Percentiles rank a stretch among this genome's conserved stretches.
Conservation (phyloP, 2,113 vertebrate genomes). For the Callipepla californica region DNA sequence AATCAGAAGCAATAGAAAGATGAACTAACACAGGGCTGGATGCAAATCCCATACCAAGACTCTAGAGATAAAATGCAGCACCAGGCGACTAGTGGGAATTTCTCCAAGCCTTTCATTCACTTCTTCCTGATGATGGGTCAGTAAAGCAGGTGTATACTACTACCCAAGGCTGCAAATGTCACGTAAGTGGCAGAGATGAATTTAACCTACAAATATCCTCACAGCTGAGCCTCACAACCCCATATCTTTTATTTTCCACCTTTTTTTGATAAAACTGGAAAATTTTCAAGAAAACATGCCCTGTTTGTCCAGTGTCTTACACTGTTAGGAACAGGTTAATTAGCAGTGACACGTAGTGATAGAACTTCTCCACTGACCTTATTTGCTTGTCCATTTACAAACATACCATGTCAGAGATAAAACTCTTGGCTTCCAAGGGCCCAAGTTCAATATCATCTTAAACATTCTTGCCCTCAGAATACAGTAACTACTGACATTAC, state of each 20-base stretch:
- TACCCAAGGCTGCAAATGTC: neutral
- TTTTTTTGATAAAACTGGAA: neutral
- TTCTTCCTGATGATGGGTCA: neutral
- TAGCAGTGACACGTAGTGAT: neutral
- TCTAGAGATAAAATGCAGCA: neutral
- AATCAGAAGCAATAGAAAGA: neutral
- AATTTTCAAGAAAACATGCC: neutral
- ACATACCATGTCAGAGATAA: neutral
- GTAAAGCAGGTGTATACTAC: neutral
- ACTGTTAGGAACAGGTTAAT: neutral
- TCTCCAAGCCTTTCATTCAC: neutral
- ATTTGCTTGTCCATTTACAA: neutral
- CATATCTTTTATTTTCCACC: neutral
- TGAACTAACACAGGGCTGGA: neutral
- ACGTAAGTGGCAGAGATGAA: neutral
- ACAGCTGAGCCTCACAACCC: neutral
- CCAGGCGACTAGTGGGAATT: neutral
- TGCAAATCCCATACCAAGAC: neutral
- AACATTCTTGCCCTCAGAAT: neutral
- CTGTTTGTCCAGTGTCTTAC: neutral
- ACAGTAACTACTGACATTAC: slow-evolving; percentile 12
- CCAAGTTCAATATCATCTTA: neutral
- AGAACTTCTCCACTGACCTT: neutral
- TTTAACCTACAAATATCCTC: neutral
- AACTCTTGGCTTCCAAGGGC: neutral